Percentiles rank a stretch among this genome's conserved stretches.
These are phyloP conservation scores for Leptothorax acervorum DNA, from an alignment of 2,888 invertebrate genomes.

Conservation along the genomic window DNA sequence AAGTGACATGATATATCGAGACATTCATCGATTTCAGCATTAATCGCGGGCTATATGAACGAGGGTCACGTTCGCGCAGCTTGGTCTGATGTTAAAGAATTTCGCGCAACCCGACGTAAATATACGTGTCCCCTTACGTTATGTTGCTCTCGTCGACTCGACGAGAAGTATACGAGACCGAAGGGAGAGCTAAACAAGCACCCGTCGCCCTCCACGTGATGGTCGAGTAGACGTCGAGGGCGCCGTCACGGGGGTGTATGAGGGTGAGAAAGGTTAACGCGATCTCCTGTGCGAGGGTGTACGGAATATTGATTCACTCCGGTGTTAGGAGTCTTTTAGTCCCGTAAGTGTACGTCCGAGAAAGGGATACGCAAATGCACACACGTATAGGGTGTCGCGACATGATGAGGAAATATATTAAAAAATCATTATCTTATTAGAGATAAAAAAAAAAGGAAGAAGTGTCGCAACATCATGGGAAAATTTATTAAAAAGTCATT, in stretches of 20 bases:
- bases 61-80: neutral
- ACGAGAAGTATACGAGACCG: constrained; percentile 4
- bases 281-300: constrained; percentile 67
- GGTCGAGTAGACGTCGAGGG: constrained; percentile 61
- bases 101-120: constrained; percentile 27
- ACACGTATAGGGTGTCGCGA: neutral
- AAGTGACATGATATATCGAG: no score
- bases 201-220: constrained; percentile 19
- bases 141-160: constrained; percentile 30
- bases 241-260: constrained; percentile 52
- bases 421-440: neutral
- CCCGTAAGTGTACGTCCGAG: constrained; percentile 29
- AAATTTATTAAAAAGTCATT: neutral
- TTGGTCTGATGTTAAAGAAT: constrained; percentile 24
- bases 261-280: constrained; percentile 73
- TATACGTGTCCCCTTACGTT: constrained; percentile 38
- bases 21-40: neutral
- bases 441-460: neutral
- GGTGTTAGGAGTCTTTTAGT: constrained; percentile 60
- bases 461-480: neutral
- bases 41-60: neutral
- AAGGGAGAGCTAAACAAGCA: constrained; percentile 53
- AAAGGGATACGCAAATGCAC: constrained; percentile 30
- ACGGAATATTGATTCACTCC: constrained; percentile 72
- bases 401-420: constrained; percentile 9